Percentiles rank a stretch among this genome's conserved stretches.
These are phyloP conservation scores for Ceratothoa steindachneri DNA, from an alignment of 2,888 invertebrate species.

Conservation along the genomic window DNA sequence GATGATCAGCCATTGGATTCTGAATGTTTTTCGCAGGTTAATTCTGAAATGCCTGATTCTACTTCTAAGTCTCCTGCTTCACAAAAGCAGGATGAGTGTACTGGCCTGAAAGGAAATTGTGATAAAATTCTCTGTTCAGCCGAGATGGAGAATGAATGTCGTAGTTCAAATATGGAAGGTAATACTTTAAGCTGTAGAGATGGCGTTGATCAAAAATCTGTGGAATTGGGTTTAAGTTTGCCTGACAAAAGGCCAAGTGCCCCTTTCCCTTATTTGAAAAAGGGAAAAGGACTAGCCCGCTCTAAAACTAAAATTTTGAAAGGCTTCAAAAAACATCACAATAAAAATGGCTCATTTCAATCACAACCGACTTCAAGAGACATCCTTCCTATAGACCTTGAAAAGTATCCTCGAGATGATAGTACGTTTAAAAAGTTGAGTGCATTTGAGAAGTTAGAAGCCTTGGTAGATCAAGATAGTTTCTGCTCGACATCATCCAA, in stretches of 20 bases:
- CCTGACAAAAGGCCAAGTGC: too few relatives aligned
- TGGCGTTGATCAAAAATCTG: neutral
- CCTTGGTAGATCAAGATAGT: conserved; percentile 36
- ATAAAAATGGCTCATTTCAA: too few relatives aligned
- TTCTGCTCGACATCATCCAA: conserved; percentile 43
- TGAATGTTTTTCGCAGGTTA: neutral
- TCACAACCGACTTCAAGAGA: too few relatives aligned
- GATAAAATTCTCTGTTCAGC: neutral
- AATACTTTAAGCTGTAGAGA: neutral
- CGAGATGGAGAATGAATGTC: neutral
- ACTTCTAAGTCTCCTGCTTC: neutral
- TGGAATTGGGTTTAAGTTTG: too few relatives aligned
- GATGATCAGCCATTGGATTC: neutral
- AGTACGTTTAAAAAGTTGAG: neutral
- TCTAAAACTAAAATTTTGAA: neutral
- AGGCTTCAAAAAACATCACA: neutral
- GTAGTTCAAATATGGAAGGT: neutral
- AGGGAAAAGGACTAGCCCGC: neutral
- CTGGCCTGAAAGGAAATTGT: neutral
- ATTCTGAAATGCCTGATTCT: neutral
- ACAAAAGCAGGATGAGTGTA: neutral
- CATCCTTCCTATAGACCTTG: too few relatives aligned
- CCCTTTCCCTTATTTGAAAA: neutral
- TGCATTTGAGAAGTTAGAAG: conserved; percentile 40
- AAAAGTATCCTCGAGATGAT: too few relatives aligned